A percentile compares a stretch with the other conserved stretches of the same genome.
Evolutionary conservation across 2,888 invertebrate genomes (phyloP).

Genomic region (Apodemia hepburni): DNA sequence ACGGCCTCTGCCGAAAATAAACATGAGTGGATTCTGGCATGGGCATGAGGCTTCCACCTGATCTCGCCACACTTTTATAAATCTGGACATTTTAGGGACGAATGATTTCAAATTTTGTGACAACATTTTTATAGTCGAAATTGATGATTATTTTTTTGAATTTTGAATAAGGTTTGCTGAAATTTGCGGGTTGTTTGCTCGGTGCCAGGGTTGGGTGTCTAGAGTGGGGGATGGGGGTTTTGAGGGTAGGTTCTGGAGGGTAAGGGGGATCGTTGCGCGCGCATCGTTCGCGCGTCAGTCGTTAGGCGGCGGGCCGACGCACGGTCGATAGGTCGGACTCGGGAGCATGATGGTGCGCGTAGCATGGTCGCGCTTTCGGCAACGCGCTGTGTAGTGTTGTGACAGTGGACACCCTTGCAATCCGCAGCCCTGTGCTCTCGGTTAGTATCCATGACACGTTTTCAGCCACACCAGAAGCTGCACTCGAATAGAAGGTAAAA

Average conservation of each 20-base stretch:
- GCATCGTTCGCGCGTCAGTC: constrained; percentile 58
- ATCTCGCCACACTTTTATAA: background rate
- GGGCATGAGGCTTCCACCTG: constrained; percentile 29
- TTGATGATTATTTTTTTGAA: constrained; percentile 18
- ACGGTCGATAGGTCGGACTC: constrained; percentile 68
- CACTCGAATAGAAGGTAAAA: constrained; percentile 3
- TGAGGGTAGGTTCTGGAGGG: constrained; percentile 30
- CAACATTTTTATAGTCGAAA: background rate
- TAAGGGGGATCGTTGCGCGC: constrained; percentile 53
- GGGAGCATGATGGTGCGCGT: constrained; percentile 60
- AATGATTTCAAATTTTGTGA: background rate
- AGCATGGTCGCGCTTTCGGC: constrained; percentile 60
- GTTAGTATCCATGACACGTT: constrained; percentile 41
- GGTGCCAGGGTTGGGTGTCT: constrained; percentile 34
- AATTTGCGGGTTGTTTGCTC: constrained; percentile 35
- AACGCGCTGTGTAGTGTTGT: constrained; percentile 56
- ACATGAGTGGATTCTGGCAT: constrained; percentile 42
- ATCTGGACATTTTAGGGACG: background rate
- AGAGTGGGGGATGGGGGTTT: constrained; percentile 33
- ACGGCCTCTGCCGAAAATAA: constrained; percentile 67
- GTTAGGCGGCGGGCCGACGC: constrained; percentile 55
- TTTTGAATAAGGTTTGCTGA: constrained; percentile 23
- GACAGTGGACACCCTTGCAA: constrained; percentile 37
- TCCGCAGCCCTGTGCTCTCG: constrained; percentile 40
- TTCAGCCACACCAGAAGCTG: constrained; percentile 21